Percentiles rank a stretch among this genome's conserved stretches.
phyloP scores from a whole-genome alignment of 2,888 invertebrate species.

The Orthosia gothica region DNA sequence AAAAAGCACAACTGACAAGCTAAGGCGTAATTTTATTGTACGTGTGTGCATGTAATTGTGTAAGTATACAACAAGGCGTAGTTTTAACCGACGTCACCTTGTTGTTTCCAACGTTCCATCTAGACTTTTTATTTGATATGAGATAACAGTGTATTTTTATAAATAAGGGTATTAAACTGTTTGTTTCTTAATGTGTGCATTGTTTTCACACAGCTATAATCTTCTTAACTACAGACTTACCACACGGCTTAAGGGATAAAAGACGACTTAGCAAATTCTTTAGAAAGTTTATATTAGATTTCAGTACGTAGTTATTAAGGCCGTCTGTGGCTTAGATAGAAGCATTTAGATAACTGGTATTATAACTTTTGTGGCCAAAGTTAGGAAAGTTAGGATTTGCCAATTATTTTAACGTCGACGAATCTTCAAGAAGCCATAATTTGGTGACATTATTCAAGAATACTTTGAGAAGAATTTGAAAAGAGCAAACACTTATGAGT shows the following conservation, averaged over 20 bases:
- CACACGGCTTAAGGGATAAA: conserved; percentile 7
- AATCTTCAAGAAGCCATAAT: conserved; percentile 2
- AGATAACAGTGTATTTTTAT: too few species aligned
- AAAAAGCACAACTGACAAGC: too few species aligned
- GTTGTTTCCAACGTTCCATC: too few species aligned
- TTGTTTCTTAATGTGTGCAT: not conserved
- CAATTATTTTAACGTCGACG: not conserved
- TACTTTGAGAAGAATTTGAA: not conserved
- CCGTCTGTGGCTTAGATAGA: not conserved
- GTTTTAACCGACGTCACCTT: too few species aligned
- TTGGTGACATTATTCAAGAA: not conserved
- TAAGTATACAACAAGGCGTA: too few species aligned
- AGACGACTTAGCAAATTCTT: conserved; percentile 3
- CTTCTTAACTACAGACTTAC: not conserved
- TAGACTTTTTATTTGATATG: too few species aligned
- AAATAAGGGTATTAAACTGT: too few species aligned
- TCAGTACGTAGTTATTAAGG: not conserved
- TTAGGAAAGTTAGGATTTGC: conserved; percentile 17
- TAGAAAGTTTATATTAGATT: conserved; percentile 9
- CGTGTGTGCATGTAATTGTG: too few species aligned
- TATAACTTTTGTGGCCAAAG: conserved; percentile 20
- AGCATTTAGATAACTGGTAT: conserved; percentile 17
- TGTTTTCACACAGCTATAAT: not conserved
- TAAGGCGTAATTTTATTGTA: too few species aligned
- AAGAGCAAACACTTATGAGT: not conserved